Evolutionary conservation across 1,140 invertebrate genomes (phyloP).

Genomic region (Atta texana): DNA sequence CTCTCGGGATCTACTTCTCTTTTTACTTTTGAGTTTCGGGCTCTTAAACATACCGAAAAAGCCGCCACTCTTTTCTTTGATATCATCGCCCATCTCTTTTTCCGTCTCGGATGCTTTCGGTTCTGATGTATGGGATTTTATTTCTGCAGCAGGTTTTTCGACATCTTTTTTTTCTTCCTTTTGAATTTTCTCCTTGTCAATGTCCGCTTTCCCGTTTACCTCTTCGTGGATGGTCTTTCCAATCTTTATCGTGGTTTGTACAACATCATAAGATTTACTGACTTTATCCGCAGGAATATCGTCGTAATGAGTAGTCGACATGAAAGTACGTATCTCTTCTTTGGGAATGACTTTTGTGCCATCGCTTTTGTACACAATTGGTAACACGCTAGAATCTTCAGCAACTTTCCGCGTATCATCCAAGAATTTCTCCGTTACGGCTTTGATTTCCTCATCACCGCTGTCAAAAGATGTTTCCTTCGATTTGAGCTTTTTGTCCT

Average conservation of each 20-base stretch:
- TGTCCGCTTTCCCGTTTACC: constrained; percentile 55
- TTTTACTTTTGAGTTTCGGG: constrained; percentile 79
- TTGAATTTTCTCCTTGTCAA: constrained; percentile 20
- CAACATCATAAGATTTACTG: constrained; percentile 74
- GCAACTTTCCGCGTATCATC: constrained; percentile 75
- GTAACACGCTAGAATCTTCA: constrained; percentile 38
- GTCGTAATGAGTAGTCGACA: constrained; percentile 51
- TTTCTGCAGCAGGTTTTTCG: not conserved
- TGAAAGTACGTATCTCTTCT: constrained; percentile 68
- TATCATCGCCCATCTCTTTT: constrained; percentile 40
- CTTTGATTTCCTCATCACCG: constrained; percentile 78
- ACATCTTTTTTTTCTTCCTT: constrained; percentile 21
- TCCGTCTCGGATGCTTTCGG: not conserved
- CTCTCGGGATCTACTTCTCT: constrained; percentile 79
- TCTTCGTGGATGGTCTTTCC: constrained; percentile 44
- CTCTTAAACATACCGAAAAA: constrained; percentile 83
- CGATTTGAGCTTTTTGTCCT: constrained; percentile 73
- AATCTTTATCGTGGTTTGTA: constrained; percentile 17
- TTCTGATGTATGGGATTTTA: constrained; percentile 31
- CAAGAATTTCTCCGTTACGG: constrained; percentile 74
- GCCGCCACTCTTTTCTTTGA: constrained; percentile 77
- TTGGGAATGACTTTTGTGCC: constrained; percentile 29
- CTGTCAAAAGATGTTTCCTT: constrained; percentile 79
- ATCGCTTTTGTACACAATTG: constrained; percentile 15
- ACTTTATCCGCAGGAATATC: constrained; percentile 74